A percentile compares a stretch with the other conserved stretches of the same genome.
phyloP scores from a whole-genome alignment of 2,113 vertebrate species.

The Phrynosoma blainvillii region DNA sequence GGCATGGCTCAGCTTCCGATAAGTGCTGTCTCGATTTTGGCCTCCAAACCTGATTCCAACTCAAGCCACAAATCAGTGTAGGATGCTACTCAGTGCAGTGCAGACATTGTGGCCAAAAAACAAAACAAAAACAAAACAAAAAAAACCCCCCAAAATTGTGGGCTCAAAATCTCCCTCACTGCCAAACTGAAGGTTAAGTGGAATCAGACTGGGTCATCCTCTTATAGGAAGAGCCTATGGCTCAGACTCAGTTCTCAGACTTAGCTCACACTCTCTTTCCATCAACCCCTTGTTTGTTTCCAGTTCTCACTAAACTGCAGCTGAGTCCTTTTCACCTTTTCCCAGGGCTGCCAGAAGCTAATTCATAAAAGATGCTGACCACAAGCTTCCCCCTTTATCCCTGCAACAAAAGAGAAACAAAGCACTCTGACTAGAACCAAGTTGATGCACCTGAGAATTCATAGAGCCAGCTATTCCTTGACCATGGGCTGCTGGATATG shows the following conservation, averaged over 20 bases:
- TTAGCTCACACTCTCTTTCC: background rate
- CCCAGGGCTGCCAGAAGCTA: background rate
- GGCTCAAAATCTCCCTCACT: background rate
- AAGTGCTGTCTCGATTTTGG: background rate
- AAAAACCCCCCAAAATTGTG: too few species aligned
- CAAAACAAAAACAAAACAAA: too few species aligned
- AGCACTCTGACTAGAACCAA: background rate
- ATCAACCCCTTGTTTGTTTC: background rate
- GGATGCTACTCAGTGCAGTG: background rate
- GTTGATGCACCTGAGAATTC: background rate
- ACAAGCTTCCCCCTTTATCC: background rate
- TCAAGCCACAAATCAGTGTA: background rate
- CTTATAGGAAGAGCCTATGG: background rate
- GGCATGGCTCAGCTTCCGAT: background rate
- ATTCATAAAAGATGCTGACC: background rate
- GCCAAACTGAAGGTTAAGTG: background rate
- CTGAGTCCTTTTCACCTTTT: conserved; percentile 13
- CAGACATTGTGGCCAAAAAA: too few species aligned
- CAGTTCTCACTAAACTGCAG: background rate
- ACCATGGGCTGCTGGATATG: background rate
- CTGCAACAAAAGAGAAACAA: background rate
- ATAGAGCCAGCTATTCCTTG: background rate
- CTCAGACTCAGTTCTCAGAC: background rate
- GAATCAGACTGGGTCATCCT: background rate
- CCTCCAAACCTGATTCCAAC: background rate